These are phyloP conservation scores for Vanessa cardui DNA, from an alignment of 2,888 invertebrate species.

Conservation along the genomic window DNA sequence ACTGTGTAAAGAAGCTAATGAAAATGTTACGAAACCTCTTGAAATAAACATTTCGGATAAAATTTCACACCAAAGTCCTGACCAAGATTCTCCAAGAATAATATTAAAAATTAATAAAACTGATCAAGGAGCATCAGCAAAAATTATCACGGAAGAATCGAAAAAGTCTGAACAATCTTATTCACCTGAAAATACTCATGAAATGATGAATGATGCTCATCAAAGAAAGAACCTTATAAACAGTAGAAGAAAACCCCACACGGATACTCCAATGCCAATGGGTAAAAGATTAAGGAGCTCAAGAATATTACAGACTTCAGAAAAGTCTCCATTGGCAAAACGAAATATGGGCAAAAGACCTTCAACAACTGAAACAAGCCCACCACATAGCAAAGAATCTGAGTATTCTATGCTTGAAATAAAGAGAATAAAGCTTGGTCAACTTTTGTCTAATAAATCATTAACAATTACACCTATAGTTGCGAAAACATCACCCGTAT, in stretches of 20 bases:
- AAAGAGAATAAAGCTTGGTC: conserved; percentile 73
- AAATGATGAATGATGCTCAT: conserved; percentile 54
- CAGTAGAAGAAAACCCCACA: conserved; percentile 61
- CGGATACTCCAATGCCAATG: conserved; percentile 57
- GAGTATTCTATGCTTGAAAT: conserved; percentile 66
- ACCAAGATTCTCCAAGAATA: conserved; percentile 82
- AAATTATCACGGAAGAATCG: conserved; percentile 75
- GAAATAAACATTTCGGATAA: conserved; percentile 76
- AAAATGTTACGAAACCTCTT: conserved; percentile 71
- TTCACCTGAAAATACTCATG: conserved; percentile 58
- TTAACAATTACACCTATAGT: conserved; percentile 66
- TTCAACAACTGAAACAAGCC: conserved; percentile 55
- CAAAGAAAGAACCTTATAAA: conserved; percentile 55
- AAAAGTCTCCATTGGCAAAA: conserved; percentile 56
- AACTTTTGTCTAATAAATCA: conserved; percentile 70
- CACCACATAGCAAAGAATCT: conserved; percentile 59
- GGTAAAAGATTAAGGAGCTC: conserved; percentile 76
- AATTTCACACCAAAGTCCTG: conserved; percentile 65
- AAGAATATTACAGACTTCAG: conserved; percentile 66
- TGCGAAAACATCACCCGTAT: conserved; percentile 53
- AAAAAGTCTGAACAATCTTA: conserved; percentile 57
- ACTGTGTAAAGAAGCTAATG: conserved; percentile 55
- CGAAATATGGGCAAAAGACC: conserved; percentile 63
- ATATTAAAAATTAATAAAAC: conserved; percentile 86
- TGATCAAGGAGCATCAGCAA: conserved; percentile 77